A percentile compares a stretch with the other conserved stretches of the same genome.
phyloP scores from a whole-genome alignment of 1,140 invertebrate species.

The Scylla paramamosain region DNA sequence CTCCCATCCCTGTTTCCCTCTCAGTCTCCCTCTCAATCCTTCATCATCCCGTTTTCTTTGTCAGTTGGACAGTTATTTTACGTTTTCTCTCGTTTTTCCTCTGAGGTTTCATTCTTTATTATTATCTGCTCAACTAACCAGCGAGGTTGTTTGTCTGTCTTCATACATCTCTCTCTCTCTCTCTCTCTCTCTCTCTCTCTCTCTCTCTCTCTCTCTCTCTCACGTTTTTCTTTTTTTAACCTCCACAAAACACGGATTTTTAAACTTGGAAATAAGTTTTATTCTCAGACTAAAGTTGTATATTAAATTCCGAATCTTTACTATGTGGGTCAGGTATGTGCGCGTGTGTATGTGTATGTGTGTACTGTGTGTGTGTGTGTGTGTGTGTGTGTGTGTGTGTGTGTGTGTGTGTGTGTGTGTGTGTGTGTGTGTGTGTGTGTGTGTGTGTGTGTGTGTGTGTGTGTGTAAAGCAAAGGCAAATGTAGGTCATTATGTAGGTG shows the following conservation, averaged over 20 bases:
- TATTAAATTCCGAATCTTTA: background rate
- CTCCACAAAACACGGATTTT: too few relatives aligned
- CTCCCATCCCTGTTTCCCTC: background rate
- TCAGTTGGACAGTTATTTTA: background rate
- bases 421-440: background rate
- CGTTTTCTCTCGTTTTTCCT: background rate
- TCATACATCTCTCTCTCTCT: background rate
- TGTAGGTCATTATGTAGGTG: background rate
- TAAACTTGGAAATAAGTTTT: too few relatives aligned
- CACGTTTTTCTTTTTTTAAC: background rate
- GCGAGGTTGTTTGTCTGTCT: too few relatives aligned
- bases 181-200: constrained; percentile 29
- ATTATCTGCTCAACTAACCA: background rate
- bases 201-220: constrained; percentile 29
- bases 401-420: background rate
- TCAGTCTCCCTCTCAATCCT: background rate
- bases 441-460: constrained; percentile 17
- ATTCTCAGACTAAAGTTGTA: background rate
- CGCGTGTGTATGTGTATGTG: background rate
- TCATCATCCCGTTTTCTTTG: background rate
- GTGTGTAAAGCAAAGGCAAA: background rate
- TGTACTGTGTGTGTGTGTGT: background rate
- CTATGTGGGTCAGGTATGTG: background rate
- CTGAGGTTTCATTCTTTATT: background rate
- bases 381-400: background rate